Percentiles rank a stretch among this genome's conserved stretches.
Evolutionary conservation across 2,797 vertebrate species (phyloP).

Genomic region (Agapornis canus): DNA sequence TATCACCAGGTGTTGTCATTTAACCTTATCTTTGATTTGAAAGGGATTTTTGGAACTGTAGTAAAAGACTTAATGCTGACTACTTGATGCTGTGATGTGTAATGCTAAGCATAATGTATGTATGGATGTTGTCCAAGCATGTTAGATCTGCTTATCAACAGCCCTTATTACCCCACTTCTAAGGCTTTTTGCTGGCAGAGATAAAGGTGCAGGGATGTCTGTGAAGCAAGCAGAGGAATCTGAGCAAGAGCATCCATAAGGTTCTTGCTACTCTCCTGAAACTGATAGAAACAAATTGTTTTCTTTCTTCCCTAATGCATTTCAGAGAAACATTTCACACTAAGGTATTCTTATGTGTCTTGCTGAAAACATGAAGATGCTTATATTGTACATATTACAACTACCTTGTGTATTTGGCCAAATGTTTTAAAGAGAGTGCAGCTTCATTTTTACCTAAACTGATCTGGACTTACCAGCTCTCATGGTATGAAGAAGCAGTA

Average conservation of each 20-base stretch:
- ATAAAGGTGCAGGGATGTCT: background rate
- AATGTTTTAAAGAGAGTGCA: background rate
- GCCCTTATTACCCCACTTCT: background rate
- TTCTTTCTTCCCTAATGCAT: background rate
- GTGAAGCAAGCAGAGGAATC: background rate
- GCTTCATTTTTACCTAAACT: background rate
- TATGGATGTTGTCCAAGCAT: background rate
- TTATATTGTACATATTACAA: background rate
- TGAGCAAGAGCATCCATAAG: background rate
- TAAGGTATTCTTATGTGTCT: background rate
- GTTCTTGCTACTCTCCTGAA: background rate
- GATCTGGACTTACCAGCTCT: slow-evolving; percentile 64
- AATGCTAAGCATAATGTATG: background rate
- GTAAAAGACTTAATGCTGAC: background rate
- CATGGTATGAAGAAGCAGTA: slow-evolving; percentile 47
- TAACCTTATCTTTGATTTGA: background rate
- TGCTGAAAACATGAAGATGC: background rate
- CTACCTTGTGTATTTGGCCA: background rate
- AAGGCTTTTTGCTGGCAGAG: background rate
- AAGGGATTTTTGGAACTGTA: background rate
- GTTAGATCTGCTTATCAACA: background rate
- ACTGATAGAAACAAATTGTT: background rate
- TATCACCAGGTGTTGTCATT: background rate
- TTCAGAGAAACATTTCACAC: background rate
- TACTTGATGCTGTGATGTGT: background rate